Evolutionary conservation across 2,797 vertebrate genomes (phyloP), one percentile per base, ranked within the genome.

Genomic region (Microctenopoma steveboyesi): DNA sequence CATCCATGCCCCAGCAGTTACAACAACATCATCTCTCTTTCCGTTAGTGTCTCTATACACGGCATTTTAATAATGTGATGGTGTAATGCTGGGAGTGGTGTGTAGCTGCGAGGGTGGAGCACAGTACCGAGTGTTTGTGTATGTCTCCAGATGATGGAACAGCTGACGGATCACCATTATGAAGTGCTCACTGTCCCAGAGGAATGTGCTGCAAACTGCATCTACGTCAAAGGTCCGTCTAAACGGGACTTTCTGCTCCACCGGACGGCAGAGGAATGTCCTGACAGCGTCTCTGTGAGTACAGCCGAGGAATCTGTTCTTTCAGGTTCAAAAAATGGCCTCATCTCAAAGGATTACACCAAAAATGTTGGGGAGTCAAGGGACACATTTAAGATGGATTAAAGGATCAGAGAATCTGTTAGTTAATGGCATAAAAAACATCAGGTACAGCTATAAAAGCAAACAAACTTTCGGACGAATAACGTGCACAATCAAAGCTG

Each of bases 111-210:
- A 35, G 59, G 42, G 47, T 35, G 46, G 55, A 50, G 58, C 53
- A n/a, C 50, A 30, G 28, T 68, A 35, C 49, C n/a, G 27, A 48
- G 40, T 25, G 22, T 51, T 45, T 57, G 25, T 75, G 28, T 87
- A 42, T 63, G 22, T 58, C 27, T 61, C 25, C 83, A 97, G 96
- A 94, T 95, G 78, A 97, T 98, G 96, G 96, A 96, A 27, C 95
- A 95, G 81, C 90, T 98, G 89, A 97, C 96, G 0, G 96, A 97
- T 72, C 95, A 97, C 85, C 95, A 95, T 74, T 98, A 98, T 7
- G 94, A 97, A 37, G 92, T 96, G 1, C 92, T 98, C 63, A 94
- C 94, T 0, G 93, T 98, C 65, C 93, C 96, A 0, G 96, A 98
- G 47, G 95, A 96, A 0, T 86, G 90, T 0, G 96, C 95, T 0